Percentiles rank a stretch among this genome's conserved stretches.
Conservation (phyloP, 2,888 invertebrate species). For the Pomacea canaliculata region DNA sequence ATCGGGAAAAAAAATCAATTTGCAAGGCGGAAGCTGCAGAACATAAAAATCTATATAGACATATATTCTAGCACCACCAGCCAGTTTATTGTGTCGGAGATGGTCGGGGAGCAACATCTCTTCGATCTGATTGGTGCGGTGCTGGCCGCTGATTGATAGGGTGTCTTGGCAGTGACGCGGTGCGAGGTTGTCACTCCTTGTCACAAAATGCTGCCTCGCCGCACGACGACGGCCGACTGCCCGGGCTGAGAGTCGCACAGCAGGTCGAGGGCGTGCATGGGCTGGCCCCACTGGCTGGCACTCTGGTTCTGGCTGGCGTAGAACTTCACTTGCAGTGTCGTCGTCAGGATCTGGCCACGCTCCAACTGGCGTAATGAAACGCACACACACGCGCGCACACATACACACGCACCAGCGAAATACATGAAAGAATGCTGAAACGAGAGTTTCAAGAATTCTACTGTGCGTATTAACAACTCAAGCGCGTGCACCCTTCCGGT, state of each 20-base stretch:
- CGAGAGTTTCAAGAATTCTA: too few relatives aligned
- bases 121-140: too few relatives aligned
- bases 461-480: too few relatives aligned
- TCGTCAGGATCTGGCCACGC: not conserved
- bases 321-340: slow-evolving; percentile 21
- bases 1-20: too few relatives aligned
- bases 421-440: not conserved
- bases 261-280: slow-evolving; percentile 20
- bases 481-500: too few relatives aligned
- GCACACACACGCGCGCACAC: not conserved
- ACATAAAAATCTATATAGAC: not conserved
- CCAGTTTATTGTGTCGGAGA: not conserved
- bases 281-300: slow-evolving; percentile 19
- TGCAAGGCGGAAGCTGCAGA: too few relatives aligned
- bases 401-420: not conserved
- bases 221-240: slow-evolving; percentile 5
- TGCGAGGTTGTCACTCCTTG: too few relatives aligned
- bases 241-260: slow-evolving; percentile 14
- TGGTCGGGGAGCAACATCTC: too few relatives aligned
- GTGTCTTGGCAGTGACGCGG: too few relatives aligned
- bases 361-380: slow-evolving; percentile 6
- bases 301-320: slow-evolving; percentile 1
- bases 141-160: too few relatives aligned
- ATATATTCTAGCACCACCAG: not conserved
- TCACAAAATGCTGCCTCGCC: slow-evolving; percentile 17